A percentile compares a stretch with the other conserved stretches of the same genome.
Conservation (phyloP, 2,888 invertebrate genomes). For the Pristionchus maxplancki region DNA sequence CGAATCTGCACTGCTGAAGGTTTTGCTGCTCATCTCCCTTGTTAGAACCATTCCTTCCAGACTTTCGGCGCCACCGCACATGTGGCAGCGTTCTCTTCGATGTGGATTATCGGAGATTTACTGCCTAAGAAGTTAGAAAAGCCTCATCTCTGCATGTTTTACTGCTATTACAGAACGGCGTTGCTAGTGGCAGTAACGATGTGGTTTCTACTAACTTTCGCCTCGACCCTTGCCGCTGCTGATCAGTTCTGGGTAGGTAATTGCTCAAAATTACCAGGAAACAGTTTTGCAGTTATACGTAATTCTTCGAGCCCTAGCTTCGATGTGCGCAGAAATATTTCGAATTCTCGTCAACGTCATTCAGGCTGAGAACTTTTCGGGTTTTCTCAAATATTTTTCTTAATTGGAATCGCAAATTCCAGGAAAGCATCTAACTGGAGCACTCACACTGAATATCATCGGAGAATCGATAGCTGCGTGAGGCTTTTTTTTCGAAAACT, state of each 20-base stretch:
- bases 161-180: neutral
- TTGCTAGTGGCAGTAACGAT: neutral
- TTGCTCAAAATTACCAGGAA: too few species aligned
- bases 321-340: neutral
- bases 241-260: neutral
- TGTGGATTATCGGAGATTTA: conserved; percentile 32
- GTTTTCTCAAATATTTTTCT: too few species aligned
- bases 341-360: neutral
- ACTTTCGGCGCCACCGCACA: neutral
- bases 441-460: neutral
- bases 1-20: neutral
- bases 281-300: conserved; percentile 2
- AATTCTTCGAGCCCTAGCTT: neutral
- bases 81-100: neutral
- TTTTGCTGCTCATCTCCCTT: neutral
- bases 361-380: neutral
- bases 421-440: neutral
- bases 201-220: neutral
- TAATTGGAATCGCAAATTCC: too few species aligned
- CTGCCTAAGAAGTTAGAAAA: neutral
- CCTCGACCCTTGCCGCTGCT: neutral
- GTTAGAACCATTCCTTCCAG: neutral
- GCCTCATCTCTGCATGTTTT: neutral
- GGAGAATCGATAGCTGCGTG: neutral
- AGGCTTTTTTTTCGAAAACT: neutral